A percentile compares a stretch with the other conserved stretches of the same genome.
Conservation (phyloP, 1,140 invertebrate species). For the Danaus melanippus region DNA sequence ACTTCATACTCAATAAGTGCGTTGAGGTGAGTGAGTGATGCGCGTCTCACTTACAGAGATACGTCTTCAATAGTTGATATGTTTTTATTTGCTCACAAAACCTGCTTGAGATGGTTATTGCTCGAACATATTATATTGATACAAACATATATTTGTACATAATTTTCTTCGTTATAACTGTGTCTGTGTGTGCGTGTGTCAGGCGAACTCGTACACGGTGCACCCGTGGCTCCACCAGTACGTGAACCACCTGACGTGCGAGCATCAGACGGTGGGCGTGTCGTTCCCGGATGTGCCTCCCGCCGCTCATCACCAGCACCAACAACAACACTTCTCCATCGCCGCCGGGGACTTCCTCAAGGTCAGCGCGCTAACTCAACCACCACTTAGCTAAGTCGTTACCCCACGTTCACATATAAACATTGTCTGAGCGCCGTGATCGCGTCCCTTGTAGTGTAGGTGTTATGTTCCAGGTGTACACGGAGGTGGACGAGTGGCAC, state of each 20-base stretch:
- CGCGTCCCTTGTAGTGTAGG: too few relatives aligned
- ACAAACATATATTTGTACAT: too few relatives aligned
- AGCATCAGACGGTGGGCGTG: constrained; percentile 85
- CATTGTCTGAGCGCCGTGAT: too few relatives aligned
- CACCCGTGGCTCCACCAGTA: constrained; percentile 97
- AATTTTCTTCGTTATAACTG: too few relatives aligned
- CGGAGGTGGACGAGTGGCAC: constrained; percentile 85
- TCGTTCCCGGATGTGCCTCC: constrained; percentile 95
- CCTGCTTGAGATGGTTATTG: too few relatives aligned
- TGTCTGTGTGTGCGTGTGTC: not conserved
- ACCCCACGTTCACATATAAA: too few relatives aligned
- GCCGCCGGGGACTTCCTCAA: constrained; percentile 80
- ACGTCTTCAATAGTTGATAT: not conserved
- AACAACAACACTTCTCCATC: constrained; percentile 88
- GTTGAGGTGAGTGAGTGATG: constrained; percentile 48
- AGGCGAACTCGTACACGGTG: constrained; percentile 74
- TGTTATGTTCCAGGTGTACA: constrained; percentile 77
- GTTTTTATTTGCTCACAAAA: not conserved
- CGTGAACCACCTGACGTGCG: constrained; percentile 87
- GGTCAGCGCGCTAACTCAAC: constrained; percentile 28
- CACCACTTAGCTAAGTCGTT: too few relatives aligned
- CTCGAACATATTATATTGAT: too few relatives aligned
- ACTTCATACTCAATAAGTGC: constrained; percentile 94
- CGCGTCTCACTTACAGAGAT: not conserved
- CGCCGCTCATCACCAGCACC: constrained; percentile 74